A percentile compares a stretch with the other conserved stretches of the same genome.
Conservation (phyloP, 2,113 vertebrate genomes). For the Varanus salvator region DNA sequence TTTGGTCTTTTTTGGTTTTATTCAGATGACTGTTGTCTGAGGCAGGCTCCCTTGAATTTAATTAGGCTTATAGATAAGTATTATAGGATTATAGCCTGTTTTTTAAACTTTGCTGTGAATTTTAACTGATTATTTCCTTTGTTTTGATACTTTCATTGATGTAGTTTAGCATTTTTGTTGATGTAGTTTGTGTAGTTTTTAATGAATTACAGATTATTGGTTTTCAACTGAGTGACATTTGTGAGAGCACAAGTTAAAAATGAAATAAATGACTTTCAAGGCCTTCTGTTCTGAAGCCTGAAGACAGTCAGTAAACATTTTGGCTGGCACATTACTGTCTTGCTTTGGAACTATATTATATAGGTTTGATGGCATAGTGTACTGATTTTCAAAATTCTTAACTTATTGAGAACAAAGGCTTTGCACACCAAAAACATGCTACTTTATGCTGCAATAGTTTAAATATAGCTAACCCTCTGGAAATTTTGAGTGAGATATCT, state of each 20-base stretch:
- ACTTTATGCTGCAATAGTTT: too few species aligned
- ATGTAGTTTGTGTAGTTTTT: too few species aligned
- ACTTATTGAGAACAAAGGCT: background rate
- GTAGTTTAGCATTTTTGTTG: too few species aligned
- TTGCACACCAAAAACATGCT: background rate
- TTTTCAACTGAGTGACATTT: background rate
- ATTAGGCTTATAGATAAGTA: too few species aligned
- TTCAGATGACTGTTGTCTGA: too few species aligned
- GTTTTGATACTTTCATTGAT: background rate
- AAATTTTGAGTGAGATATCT: background rate
- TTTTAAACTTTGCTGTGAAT: background rate
- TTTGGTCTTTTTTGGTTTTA: too few species aligned
- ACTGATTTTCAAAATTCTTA: background rate
- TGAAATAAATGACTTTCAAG: background rate
- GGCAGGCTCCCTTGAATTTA: too few species aligned
- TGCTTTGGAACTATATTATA: background rate
- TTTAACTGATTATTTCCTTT: background rate
- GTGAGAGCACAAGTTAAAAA: background rate
- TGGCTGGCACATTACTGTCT: background rate
- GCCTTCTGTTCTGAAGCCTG: background rate
- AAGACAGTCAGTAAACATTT: background rate
- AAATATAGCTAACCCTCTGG: too few species aligned
- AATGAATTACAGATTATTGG: background rate
- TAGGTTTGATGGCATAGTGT: background rate
- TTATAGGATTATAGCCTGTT: background rate